Base-by-base conservation (phyloP, 2,888 invertebrate genomes). In the Aricia artaxerxes region DNA sequence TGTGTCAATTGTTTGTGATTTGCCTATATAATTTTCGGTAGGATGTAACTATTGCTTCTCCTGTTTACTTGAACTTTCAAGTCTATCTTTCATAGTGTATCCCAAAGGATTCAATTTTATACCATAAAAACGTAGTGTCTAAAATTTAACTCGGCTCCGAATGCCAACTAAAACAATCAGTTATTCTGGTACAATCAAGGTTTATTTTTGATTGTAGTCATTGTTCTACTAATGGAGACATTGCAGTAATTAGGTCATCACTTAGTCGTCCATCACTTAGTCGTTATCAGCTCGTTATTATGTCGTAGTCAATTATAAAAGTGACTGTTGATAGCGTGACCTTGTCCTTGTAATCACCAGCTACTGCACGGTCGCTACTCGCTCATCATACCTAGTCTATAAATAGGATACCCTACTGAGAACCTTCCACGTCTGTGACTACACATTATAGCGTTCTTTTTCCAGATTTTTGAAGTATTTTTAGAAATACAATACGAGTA, bases 211-310 rank as follows among this genome's bases (percentile, higher is more conserved):
- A 31, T 4, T 31, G 11, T 9, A 3, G 24, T 24, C 24, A 24
- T 24, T 24, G 24, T 24, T 24, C 64, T 7, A 64, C 64, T 24
- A 64, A 31, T 69, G 5, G 69, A 69, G 38, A 35, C 35, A 38
- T 38, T 4, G 69, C 44, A 49, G 11, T 75, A 53, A 24, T 75
- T 49, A 11, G 49, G 75, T 75, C 49, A 75, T 75, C 75, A 31
- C 75, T 75, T 49, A n/a, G 44, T 49, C 13, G 11, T 75, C n/a
- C n/a, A 75, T 75, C 75, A 31, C 75, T 75, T 49, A n/a, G 44
- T 49, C 13, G 11, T 75, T 75, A 75, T 75, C 75, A 49, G 75
- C 75, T 75, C 49, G 44, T 73, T 73, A 64, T n/a, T 73, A 6
- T 75, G 31, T 49, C 49, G 49, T 44, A 40, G n/a, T 7, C 73